Evolutionary conservation across 2,797 vertebrate species (phyloP), one percentile per base, ranked within the genome.

Genomic region (Macropodus opercularis): DNA sequence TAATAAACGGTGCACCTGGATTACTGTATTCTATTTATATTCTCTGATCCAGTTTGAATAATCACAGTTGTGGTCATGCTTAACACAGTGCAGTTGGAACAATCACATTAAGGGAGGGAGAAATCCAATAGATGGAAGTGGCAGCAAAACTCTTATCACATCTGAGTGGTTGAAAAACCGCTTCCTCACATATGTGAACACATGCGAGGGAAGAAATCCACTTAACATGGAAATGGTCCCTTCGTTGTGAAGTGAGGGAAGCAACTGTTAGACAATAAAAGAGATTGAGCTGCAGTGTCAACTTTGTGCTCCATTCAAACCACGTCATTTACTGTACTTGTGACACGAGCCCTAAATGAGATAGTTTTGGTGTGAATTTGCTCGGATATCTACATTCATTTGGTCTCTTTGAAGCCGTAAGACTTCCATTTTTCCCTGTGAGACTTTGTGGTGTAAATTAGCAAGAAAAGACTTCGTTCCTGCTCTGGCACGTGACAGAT

Each of bases 191-290:
- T 54, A 41, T 61, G 39, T 52, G 64, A 57, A 58, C 49, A 42
- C 62, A 50, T 38, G 71, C 62, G 69, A 69, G 51, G 63, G 35
- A 80, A 79, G 59, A 46, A 79, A 80, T 81, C 71, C 79, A 87
- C 89, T 87, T 86, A 81, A 81, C 83, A 91, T 91, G 85, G 85
- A 90, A 91, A 90, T 87, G 84, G 83, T 80, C 47, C 81, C 85
- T 90, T 85, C 79, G 75, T 85, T 72, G 85, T 78, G 75, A 65
- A 41, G 63, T n/a, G 38, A 67, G 50, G 59, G 47, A 77, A 78
- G 47, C 56, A 80, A 65, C 83, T 79, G 78, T 83, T 84, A 77
- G 75, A 73, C 77, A 82, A 61, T 60, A 72, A 79, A 79, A 66
- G 44, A 77, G 55, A 80, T 75, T 77, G 27, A 42, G 57, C 59